A percentile compares a stretch with the other conserved stretches of the same genome.
These are phyloP conservation scores for Percopsis transmontana DNA, from an alignment of 2,113 vertebrate genomes.

Conservation along the genomic window DNA sequence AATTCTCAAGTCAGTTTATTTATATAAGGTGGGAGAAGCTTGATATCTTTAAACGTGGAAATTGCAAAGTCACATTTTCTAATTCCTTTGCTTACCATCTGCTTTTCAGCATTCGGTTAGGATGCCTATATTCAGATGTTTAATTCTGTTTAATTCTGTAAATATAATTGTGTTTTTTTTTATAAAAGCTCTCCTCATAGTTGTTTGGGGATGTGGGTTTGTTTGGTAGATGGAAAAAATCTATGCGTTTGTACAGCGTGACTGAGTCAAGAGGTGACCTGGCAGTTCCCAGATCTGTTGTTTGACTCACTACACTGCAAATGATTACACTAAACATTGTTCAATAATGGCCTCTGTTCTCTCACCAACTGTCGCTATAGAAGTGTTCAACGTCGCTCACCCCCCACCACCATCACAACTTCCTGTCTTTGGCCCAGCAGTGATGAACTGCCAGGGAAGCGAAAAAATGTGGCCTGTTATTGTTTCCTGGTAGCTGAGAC, in stretches of 20 bases:
- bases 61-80: no score
- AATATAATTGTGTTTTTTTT: no score
- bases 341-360: background rate
- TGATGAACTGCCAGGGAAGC: no score
- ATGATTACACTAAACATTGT: background rate
- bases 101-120: background rate
- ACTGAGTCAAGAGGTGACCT: background rate
- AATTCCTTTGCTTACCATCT: no score
- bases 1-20: no score
- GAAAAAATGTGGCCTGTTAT: no score
- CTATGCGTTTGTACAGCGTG: background rate
- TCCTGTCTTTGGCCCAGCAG: no score
- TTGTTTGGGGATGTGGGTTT: background rate
- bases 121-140: constrained; percentile 51
- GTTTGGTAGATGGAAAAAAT: constrained; percentile 17
- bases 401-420: no score
- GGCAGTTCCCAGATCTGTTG: background rate
- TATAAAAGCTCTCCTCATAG: constrained; percentile 43
- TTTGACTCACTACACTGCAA: background rate
- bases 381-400: background rate
- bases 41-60: no score
- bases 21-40: no score
- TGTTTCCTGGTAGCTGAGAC: background rate
- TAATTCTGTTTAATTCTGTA: constrained; percentile 24
- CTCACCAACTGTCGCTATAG: background rate